These are phyloP conservation scores for Hypercompe scribonia DNA, from an alignment of 2,888 invertebrate species.

Conservation along the genomic window DNA sequence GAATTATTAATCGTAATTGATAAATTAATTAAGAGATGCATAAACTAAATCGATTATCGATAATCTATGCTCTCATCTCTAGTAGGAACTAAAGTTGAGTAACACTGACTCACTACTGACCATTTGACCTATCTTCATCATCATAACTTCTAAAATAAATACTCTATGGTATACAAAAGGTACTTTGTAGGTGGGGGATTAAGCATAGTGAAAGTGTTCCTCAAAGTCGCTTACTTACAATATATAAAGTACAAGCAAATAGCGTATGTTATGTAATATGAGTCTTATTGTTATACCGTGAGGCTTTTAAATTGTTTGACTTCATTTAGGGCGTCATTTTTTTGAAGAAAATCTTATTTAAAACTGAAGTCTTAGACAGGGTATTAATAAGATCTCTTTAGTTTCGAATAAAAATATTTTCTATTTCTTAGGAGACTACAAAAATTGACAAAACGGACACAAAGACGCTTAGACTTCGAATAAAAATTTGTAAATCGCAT, in stretches of 20 bases:
- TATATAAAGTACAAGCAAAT: neutral
- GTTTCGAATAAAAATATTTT: too few relatives aligned
- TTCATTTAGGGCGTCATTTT: neutral
- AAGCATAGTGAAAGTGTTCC: constrained; percentile 19
- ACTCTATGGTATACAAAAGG: constrained; percentile 8
- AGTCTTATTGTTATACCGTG: neutral
- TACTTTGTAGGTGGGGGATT: constrained; percentile 8
- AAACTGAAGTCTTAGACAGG: too few relatives aligned
- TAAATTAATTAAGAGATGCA: neutral
- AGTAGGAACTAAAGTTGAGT: constrained; percentile 35
- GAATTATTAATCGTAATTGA: neutral
- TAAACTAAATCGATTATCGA: constrained; percentile 15
- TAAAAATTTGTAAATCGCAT: too few relatives aligned
- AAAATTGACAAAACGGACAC: too few relatives aligned
- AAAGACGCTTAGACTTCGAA: too few relatives aligned
- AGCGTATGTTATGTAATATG: neutral
- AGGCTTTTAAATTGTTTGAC: neutral
- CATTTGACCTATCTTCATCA: constrained; percentile 32
- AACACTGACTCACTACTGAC: constrained; percentile 38
- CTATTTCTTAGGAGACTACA: too few relatives aligned
- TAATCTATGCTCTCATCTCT: constrained; percentile 15
- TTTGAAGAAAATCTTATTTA: too few relatives aligned
- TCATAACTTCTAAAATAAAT: constrained; percentile 32
- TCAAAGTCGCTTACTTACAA: constrained; percentile 3
- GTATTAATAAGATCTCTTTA: too few relatives aligned